A percentile compares a stretch with the other conserved stretches of the same genome.
These are phyloP conservation scores for Apodemia mormo DNA, from an alignment of 2,888 invertebrate species.

Conservation along the genomic window DNA sequence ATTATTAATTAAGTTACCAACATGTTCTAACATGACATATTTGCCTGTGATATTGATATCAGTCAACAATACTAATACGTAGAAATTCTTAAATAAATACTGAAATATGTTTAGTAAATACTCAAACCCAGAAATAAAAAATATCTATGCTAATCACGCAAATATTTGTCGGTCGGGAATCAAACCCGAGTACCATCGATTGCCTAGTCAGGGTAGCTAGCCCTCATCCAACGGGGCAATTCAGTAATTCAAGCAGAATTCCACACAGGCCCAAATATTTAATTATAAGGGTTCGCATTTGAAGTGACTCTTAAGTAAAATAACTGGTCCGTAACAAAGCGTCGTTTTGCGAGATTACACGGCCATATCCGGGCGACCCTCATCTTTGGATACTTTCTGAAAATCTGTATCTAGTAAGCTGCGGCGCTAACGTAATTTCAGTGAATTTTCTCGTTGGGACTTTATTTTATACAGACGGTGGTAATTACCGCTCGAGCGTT, in stretches of 20 bases:
- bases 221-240: background rate
- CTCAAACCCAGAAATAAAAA: no score
- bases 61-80: no score
- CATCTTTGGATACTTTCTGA: background rate
- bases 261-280: background rate
- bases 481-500: background rate
- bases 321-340: background rate
- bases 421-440: background rate
- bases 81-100: no score
- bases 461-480: background rate
- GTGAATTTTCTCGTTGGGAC: background rate
- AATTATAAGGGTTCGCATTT: slow-evolving; percentile 1
- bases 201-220: background rate
- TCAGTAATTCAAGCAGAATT: no score
- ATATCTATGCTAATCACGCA: background rate
- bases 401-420: background rate
- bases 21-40: no score
- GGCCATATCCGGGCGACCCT: background rate
- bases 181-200: background rate
- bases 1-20: no score
- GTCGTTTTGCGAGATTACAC: background rate
- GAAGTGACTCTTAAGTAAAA: background rate
- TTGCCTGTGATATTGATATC: no score
- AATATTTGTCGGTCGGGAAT: background rate
- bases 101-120: no score